phyloP scores from a whole-genome alignment of 2,113 vertebrate genomes.

The Pomatostomus ruficeps region DNA sequence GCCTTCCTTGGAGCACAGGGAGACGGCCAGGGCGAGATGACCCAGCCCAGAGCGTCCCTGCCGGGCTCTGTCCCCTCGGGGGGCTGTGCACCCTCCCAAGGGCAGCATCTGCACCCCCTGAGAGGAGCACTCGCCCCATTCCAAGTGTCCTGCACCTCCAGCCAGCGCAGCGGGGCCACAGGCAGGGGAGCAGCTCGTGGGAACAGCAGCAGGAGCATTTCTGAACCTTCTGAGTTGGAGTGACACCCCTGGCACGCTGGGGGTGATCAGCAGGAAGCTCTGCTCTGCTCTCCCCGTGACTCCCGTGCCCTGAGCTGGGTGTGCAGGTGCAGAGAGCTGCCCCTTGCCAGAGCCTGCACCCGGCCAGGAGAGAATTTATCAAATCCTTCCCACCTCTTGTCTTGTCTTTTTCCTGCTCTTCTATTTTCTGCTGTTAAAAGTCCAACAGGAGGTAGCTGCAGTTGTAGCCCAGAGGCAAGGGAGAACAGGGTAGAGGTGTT shows the following conservation, averaged over 20 bases:
- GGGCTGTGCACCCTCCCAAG: background rate
- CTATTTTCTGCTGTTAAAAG: background rate
- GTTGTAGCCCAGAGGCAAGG: constrained; percentile 2
- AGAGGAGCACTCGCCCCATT: background rate
- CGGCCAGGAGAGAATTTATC: background rate
- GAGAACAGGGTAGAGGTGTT: background rate
- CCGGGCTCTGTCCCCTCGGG: background rate
- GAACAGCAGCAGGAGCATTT: accelerated
- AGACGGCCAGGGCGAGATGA: background rate
- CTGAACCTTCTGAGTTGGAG: background rate
- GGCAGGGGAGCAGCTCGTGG: background rate
- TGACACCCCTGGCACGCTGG: background rate
- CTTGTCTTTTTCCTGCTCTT: constrained; percentile 53
- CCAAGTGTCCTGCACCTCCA: background rate
- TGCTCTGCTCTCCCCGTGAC: background rate
- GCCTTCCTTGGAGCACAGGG: background rate
- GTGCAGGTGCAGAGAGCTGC: background rate
- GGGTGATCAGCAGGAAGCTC: background rate
- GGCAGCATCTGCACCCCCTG: background rate
- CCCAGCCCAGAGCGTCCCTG: accelerated
- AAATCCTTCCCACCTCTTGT: background rate
- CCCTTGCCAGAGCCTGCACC: background rate
- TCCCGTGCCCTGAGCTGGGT: background rate
- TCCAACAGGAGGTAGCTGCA: background rate
- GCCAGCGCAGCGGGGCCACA: background rate